Conservation (phyloP, 2,113 vertebrate genomes). For the Hydrochoerus hydrochaeris region DNA sequence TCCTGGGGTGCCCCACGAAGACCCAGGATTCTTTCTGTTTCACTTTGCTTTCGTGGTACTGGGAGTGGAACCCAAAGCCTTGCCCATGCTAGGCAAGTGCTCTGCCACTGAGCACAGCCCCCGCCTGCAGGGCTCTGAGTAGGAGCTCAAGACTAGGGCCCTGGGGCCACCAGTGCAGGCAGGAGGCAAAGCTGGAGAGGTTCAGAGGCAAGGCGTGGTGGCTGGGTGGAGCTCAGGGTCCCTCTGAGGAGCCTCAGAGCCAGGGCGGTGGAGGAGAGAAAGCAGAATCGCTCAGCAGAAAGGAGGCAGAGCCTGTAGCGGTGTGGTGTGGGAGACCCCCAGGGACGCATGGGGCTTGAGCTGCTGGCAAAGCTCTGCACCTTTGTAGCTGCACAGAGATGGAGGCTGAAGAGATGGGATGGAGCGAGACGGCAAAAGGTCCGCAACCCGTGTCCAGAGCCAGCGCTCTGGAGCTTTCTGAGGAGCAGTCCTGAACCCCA, state of each 20-base stretch:
- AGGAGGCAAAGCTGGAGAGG: not conserved
- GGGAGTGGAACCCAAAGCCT: not conserved
- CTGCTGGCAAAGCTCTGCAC: not conserved
- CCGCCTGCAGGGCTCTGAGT: not conserved
- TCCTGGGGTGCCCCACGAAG: not conserved
- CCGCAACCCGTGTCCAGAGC: no score
- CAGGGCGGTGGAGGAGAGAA: fast-evolving
- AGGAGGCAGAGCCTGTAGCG: fast-evolving
- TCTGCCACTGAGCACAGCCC: not conserved
- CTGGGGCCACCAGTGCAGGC: fast-evolving
- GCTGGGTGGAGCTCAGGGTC: no score
- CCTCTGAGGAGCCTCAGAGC: not conserved
- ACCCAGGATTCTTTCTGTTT: not conserved
- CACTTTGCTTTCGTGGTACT: not conserved
- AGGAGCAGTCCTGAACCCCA: not conserved
- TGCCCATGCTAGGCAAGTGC: not conserved
- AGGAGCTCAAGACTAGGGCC: not conserved
- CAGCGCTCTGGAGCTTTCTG: not conserved
- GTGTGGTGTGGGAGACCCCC: fast-evolving
- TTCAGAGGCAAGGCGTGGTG: fast-evolving
- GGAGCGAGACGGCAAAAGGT: no score
- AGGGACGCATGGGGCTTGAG: fast-evolving
- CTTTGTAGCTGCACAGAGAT: not conserved
- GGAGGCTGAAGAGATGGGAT: fast-evolving
- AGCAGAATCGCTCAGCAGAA: fast-evolving